phyloP scores from a whole-genome alignment of 2,113 vertebrate genomes.

The Ceyx margarethae region DNA sequence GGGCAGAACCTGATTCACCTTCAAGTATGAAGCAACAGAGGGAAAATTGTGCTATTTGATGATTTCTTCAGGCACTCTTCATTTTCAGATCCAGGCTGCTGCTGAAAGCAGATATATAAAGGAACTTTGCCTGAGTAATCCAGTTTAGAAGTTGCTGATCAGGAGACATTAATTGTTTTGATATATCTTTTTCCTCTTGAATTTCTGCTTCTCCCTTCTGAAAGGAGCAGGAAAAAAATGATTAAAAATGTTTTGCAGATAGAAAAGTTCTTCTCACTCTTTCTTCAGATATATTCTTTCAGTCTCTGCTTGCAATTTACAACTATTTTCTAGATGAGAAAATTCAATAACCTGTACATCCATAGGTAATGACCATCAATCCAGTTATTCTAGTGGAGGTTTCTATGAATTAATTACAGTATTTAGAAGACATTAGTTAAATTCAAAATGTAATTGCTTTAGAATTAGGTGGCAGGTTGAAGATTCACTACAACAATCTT shows the following conservation, averaged over 20 bases:
- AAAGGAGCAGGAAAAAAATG: not conserved
- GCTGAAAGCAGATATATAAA: not conserved
- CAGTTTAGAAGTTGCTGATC: not conserved
- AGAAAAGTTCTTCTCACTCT: not conserved
- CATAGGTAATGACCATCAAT: not conserved
- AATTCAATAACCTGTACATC: not conserved
- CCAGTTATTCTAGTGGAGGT: not conserved
- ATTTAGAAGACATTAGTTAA: not conserved
- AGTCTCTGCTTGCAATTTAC: not conserved
- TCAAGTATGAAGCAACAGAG: not conserved
- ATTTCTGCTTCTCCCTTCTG: not conserved
- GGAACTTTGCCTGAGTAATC: not conserved
- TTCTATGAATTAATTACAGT: not conserved
- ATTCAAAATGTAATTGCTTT: not conserved
- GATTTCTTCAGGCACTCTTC: not conserved
- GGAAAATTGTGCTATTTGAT: not conserved
- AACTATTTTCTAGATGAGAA: not conserved
- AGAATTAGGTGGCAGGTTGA: not conserved
- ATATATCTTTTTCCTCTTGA: not conserved
- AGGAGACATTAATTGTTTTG: not conserved
- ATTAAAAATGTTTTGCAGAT: not conserved
- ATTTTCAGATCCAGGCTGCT: not conserved
- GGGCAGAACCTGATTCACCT: not conserved
- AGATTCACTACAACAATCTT: not conserved
- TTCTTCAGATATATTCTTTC: not conserved